Percentiles rank a stretch among this genome's conserved stretches.
Conservation (phyloP, 2,888 invertebrate genomes). For the Metallyticus violacea region DNA sequence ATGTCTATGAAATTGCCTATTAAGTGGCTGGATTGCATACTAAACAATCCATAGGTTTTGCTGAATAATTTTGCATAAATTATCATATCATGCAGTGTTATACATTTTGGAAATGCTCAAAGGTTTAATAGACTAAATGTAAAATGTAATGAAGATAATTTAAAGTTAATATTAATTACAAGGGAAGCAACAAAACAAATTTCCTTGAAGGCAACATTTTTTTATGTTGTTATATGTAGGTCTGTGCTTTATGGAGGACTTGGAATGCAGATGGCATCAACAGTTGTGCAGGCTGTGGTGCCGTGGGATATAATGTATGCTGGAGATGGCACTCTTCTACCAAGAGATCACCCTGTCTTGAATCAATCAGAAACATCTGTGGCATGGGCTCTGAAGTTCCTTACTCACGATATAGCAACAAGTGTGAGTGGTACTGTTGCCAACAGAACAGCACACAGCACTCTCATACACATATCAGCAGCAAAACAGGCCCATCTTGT, state of each 20-base stretch:
- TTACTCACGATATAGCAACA: constrained; percentile 38
- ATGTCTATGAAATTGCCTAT: no score
- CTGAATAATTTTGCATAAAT: no score
- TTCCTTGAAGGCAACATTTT: no score
- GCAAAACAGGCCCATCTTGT: constrained; percentile 46
- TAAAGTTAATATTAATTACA: no score
- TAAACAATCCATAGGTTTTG: no score
- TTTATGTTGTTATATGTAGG: constrained; percentile 41
- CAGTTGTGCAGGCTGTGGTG: constrained; percentile 48
- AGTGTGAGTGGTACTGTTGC: constrained; percentile 37
- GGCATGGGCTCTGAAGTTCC: constrained; percentile 36
- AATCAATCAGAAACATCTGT: constrained; percentile 42
- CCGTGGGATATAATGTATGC: constrained; percentile 46
- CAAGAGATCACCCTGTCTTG: constrained; percentile 44
- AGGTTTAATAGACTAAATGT: no score
- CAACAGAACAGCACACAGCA: constrained; percentile 42
- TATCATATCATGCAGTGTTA: no score
- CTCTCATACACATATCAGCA: constrained; percentile 43
- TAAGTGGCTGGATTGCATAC: no score
- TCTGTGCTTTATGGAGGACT: constrained; percentile 51
- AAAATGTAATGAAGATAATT: no score
- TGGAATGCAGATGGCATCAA: constrained; percentile 50
- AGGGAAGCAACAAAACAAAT: no score
- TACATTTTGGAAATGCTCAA: no score
- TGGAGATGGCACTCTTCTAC: constrained; percentile 46